A percentile compares a stretch with the other conserved stretches of the same genome.
These are phyloP conservation scores for Pteria penguin DNA, from an alignment of 2,888 invertebrate species.

Conservation along the genomic window DNA sequence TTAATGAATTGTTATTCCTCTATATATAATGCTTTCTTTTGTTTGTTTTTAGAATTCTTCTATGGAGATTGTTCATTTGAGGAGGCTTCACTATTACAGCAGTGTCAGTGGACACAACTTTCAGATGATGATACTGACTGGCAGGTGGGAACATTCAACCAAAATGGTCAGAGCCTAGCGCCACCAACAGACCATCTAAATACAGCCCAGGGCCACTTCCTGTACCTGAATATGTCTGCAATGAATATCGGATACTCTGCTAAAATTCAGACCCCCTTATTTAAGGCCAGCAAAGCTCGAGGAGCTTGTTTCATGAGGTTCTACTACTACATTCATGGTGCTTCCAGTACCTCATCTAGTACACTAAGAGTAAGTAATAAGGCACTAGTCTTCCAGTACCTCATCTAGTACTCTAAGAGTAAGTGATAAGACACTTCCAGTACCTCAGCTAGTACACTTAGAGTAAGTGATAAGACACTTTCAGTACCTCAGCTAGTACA, in stretches of 20 bases:
- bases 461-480: too few species aligned
- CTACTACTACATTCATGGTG: slow-evolving; percentile 72
- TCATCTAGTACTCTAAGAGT: too few species aligned
- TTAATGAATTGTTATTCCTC: too few species aligned
- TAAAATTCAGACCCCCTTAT: slow-evolving; percentile 56
- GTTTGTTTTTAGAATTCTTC: slow-evolving; percentile 48
- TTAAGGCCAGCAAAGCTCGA: slow-evolving; percentile 53
- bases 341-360: slow-evolving; percentile 53
- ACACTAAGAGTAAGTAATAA: slow-evolving; percentile 58
- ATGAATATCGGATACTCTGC: slow-evolving; percentile 55
- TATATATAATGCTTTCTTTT: background rate
- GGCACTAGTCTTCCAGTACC: too few species aligned
- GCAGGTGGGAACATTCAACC: slow-evolving; percentile 39
- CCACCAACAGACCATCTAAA: slow-evolving; percentile 57
- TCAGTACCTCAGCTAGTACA: too few species aligned
- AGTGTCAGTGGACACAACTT: slow-evolving; percentile 60
- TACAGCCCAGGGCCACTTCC: slow-evolving; percentile 59
- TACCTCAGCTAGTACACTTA: too few species aligned
- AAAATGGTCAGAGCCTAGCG: slow-evolving; percentile 51
- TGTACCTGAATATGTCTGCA: slow-evolving; percentile 54
- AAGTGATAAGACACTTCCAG: too few species aligned
- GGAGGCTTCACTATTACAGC: slow-evolving; percentile 7
- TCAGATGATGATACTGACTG: slow-evolving; percentile 65
- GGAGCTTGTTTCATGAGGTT: slow-evolving; percentile 67
- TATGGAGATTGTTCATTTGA: slow-evolving; percentile 68